phyloP scores from a whole-genome alignment of 2,113 vertebrate species.

The Xyrauchen texanus region DNA sequence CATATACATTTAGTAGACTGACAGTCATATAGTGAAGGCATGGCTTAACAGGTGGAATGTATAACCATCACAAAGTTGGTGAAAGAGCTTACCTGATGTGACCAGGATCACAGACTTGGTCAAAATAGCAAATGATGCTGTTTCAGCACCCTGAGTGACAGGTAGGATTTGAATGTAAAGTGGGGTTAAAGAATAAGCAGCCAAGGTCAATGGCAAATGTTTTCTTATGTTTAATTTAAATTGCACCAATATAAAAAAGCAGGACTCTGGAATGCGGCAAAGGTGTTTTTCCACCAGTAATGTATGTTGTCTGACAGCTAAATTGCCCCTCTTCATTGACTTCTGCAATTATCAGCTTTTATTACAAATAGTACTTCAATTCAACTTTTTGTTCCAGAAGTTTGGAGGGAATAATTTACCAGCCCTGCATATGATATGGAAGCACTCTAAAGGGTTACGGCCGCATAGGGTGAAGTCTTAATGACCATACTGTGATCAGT shows the following conservation, averaged over 20 bases:
- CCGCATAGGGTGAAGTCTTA: background rate
- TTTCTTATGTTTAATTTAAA: conserved; percentile 49
- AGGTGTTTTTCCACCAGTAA: conserved; percentile 24
- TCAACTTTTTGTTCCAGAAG: conserved; percentile 31
- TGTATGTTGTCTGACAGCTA: conserved; percentile 51
- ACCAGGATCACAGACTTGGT: conserved; percentile 8
- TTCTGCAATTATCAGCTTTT: conserved; percentile 53
- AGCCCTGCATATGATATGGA: conserved; percentile 27
- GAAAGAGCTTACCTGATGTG: conserved; percentile 36
- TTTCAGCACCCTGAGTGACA: conserved; percentile 34
- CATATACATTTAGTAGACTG: too few relatives aligned
- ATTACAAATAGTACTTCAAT: conserved; percentile 50
- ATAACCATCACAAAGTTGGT: background rate
- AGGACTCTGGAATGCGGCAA: conserved; percentile 27
- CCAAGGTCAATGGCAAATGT: conserved; percentile 41
- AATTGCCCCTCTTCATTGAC: conserved; percentile 48
- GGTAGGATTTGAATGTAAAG: conserved; percentile 38
- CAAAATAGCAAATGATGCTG: conserved; percentile 30
- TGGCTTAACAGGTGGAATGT: conserved; percentile 5
- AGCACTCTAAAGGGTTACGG: conserved; percentile 17
- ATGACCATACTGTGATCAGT: background rate
- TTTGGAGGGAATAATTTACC: conserved; percentile 33
- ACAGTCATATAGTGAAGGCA: too few relatives aligned
- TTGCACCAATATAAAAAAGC: conserved; percentile 41
- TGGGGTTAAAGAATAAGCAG: conserved; percentile 44